Evolutionary conservation across 2,113 vertebrate genomes (phyloP).

Genomic region (Osmerus mordax): DNA sequence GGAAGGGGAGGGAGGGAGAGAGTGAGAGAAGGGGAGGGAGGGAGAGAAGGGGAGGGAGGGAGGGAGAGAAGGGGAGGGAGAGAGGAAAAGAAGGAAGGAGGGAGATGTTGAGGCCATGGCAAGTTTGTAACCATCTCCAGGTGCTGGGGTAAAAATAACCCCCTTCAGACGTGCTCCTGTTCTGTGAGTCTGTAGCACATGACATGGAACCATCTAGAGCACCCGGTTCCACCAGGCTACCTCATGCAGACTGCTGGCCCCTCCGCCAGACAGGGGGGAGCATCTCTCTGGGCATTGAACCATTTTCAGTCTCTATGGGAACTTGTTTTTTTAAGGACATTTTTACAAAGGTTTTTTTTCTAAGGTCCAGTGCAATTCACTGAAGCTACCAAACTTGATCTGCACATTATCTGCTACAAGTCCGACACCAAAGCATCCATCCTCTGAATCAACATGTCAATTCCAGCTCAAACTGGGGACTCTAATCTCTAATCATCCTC

Average conservation of each 20-base stretch:
- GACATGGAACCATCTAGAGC: slow-evolving; percentile 76
- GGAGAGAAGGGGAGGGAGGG: too few species aligned
- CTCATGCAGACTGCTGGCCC: slow-evolving; percentile 60
- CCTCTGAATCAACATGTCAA: too few species aligned
- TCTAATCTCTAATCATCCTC: too few species aligned
- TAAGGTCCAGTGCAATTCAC: too few species aligned
- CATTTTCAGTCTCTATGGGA: slow-evolving; percentile 71
- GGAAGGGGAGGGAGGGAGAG: too few species aligned
- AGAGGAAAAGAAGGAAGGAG: too few species aligned
- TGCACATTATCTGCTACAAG: too few species aligned
- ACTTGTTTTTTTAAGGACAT: slow-evolving; percentile 68
- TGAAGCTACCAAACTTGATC: too few species aligned
- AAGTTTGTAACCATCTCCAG: slow-evolving; percentile 79
- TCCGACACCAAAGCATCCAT: too few species aligned
- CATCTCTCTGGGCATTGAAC: slow-evolving; percentile 76
- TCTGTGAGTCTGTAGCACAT: slow-evolving; percentile 53
- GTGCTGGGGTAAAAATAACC: slow-evolving; percentile 87
- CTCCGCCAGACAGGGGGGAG: slow-evolving; percentile 33
- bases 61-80: slow-evolving; percentile 4
- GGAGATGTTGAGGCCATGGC: slow-evolving; percentile 72
- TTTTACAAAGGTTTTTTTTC: not conserved
- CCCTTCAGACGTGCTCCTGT: slow-evolving; percentile 52
- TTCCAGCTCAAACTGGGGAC: too few species aligned
- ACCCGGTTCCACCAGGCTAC: slow-evolving; percentile 77
- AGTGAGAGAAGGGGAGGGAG: too few species aligned